Percentiles rank a stretch among this genome's conserved stretches.
These are phyloP conservation scores for Melierax canorus DNA, from an alignment of 2,113 vertebrate species.

Conservation along the genomic window DNA sequence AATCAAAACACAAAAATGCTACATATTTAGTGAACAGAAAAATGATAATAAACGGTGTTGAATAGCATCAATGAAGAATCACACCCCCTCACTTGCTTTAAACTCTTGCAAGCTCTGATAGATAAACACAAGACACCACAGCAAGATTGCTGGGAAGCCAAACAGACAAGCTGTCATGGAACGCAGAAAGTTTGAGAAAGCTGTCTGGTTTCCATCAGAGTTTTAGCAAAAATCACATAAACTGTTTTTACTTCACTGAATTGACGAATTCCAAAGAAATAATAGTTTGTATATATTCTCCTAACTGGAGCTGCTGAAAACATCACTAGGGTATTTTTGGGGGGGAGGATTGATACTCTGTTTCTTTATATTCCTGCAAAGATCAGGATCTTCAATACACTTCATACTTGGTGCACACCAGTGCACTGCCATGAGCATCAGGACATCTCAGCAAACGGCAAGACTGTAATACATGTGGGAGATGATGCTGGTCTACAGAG, in stretches of 20 bases:
- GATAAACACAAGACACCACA: not conserved
- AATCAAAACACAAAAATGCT: not conserved
- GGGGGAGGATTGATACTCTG: accelerated
- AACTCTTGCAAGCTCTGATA: not conserved
- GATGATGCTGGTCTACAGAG: not conserved
- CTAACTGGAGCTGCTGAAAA: not conserved
- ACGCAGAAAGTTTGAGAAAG: not conserved
- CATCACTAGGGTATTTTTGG: not conserved
- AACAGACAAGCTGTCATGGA: not conserved
- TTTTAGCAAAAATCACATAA: not conserved
- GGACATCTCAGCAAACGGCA: not conserved
- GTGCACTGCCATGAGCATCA: not conserved
- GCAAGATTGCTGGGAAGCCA: not conserved
- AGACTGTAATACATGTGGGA: not conserved
- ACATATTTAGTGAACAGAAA: not conserved
- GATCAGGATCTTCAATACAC: not conserved
- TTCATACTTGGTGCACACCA: not conserved
- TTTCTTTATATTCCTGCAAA: not conserved
- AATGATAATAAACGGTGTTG: not conserved
- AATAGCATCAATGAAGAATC: not conserved
- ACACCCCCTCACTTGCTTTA: not conserved
- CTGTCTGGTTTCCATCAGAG: not conserved
- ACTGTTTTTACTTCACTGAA: not conserved
- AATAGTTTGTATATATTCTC: not conserved
- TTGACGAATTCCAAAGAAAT: not conserved